A percentile compares a stretch with the other conserved stretches of the same genome.
Evolutionary conservation across 64 coral and sea anemone genomes (phyloP).

Genomic region (Montipora sp.): DNA sequence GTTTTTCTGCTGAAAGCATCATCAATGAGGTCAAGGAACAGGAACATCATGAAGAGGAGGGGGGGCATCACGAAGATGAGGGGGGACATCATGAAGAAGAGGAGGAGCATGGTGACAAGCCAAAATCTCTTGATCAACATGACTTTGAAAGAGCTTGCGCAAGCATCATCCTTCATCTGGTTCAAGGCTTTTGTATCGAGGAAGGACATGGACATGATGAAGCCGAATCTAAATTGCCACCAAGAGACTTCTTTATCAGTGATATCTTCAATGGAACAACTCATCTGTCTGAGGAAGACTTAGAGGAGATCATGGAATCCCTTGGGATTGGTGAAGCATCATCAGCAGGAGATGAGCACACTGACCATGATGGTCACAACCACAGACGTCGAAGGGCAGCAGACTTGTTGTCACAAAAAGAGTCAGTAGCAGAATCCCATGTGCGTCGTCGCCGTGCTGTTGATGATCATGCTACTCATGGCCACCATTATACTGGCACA

Average conservation of each 20-base stretch:
- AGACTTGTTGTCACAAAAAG: background rate
- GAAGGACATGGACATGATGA: conserved; percentile 63
- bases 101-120: conserved; percentile 2
- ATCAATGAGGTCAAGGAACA: conserved; percentile 26
- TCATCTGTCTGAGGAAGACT: conserved; percentile 52
- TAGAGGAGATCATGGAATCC: conserved; percentile 32
- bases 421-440: background rate
- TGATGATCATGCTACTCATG: background rate
- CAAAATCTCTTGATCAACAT: conserved; percentile 61
- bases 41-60: background rate
- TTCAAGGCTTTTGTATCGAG: conserved; percentile 79
- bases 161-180: conserved; percentile 70
- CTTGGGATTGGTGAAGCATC: conserved; percentile 60
- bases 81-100: background rate
- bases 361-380: conserved; percentile 38
- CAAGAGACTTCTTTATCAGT: conserved; percentile 71
- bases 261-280: conserved; percentile 63
- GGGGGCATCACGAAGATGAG: background rate
- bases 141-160: conserved; percentile 85
- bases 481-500: background rate
- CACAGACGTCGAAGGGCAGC: conserved; percentile 46
- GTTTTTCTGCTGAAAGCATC: conserved; percentile 61
- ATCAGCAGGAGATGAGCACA: background rate
- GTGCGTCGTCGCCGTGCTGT: background rate
- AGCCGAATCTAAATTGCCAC: conserved; percentile 22